Conservation (phyloP, 1,140 invertebrate species). For the Anagrus nilaparvatae region DNA sequence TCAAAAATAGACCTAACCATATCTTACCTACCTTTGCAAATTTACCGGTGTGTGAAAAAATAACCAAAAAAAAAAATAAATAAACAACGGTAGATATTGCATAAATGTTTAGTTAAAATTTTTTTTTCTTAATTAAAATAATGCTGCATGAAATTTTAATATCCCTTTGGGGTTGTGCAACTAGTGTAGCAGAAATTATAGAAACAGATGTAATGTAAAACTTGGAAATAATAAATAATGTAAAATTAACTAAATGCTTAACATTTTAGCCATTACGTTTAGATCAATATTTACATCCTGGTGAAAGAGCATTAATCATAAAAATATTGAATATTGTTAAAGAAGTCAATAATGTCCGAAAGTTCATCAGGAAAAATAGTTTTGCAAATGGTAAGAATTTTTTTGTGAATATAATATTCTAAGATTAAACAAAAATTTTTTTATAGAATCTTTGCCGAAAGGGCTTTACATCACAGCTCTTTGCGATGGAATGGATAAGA, state of each 20-base stretch:
- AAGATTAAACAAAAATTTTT: slow-evolving; percentile 1
- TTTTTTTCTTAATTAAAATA: slow-evolving; percentile 13
- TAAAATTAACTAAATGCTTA: not conserved
- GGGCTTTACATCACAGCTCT: slow-evolving; percentile 51
- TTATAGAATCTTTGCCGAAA: slow-evolving; percentile 18
- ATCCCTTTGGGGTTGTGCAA: slow-evolving; percentile 38
- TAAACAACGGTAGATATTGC: too few relatives aligned
- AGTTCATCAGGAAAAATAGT: slow-evolving; percentile 29
- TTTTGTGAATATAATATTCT: slow-evolving; percentile 4
- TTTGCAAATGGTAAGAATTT: slow-evolving; percentile 15
- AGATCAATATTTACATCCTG: slow-evolving; percentile 37
- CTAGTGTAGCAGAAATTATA: slow-evolving; percentile 31
- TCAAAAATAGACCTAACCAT: not conserved
- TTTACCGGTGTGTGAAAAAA: too few relatives aligned
- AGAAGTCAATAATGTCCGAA: slow-evolving; percentile 29
- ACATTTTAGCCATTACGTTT: slow-evolving; percentile 27
- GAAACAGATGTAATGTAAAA: slow-evolving; percentile 31
- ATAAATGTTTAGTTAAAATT: too few relatives aligned
- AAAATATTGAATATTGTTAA: slow-evolving; percentile 32
- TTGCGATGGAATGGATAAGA: slow-evolving; percentile 47
- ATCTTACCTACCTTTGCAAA: too few relatives aligned
- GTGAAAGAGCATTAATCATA: slow-evolving; percentile 30
- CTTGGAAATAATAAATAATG: slow-evolving; percentile 4
- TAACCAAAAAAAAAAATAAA: slow-evolving; percentile 8
- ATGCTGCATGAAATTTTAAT: slow-evolving; percentile 39